Conservation (phyloP, 2,113 vertebrate species). For the Seriola dumerili region DNA sequence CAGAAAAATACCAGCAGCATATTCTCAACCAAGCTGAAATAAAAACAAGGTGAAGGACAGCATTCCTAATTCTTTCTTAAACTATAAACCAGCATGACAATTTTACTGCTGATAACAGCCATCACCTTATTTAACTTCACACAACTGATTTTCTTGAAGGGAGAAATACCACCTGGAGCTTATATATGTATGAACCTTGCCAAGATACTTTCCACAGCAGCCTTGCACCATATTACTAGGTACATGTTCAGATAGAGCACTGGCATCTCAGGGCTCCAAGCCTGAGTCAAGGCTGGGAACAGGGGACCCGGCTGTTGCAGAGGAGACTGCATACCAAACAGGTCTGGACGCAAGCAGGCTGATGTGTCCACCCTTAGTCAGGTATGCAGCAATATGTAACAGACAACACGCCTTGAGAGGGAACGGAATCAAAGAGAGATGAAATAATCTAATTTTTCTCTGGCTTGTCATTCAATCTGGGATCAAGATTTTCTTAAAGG, state of each 20-base stretch:
- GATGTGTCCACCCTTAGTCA: slow-evolving; percentile 74
- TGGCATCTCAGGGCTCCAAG: slow-evolving; percentile 43
- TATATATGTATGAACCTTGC: slow-evolving; percentile 13
- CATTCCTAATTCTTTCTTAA: slow-evolving; percentile 39
- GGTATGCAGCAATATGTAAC: slow-evolving; percentile 65
- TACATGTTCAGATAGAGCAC: slow-evolving; percentile 30
- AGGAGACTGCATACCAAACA: slow-evolving; percentile 83
- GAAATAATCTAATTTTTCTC: slow-evolving; percentile 25
- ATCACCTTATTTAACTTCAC: slow-evolving; percentile 40
- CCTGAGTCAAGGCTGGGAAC: slow-evolving; percentile 46
- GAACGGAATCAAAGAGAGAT: slow-evolving; percentile 28
- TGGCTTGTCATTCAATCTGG: slow-evolving; percentile 22
- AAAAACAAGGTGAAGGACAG: slow-evolving; percentile 48
- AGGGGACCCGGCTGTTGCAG: slow-evolving; percentile 59
- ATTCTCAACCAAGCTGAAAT: slow-evolving; percentile 34
- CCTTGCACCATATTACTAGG: neutral
- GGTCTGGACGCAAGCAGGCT: slow-evolving; percentile 82
- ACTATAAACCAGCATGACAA: slow-evolving; percentile 4
- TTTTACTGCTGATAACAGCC: slow-evolving; percentile 30
- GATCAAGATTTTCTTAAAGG: slow-evolving; percentile 17
- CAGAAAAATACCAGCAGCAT: slow-evolving; percentile 53
- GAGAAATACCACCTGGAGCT: slow-evolving; percentile 31
- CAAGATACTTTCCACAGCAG: slow-evolving; percentile 37
- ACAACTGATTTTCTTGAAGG: slow-evolving; percentile 26
- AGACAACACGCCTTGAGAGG: slow-evolving; percentile 58